phyloP scores from a whole-genome alignment of 2,888 invertebrate species.

The Ormyrus labotus region DNA sequence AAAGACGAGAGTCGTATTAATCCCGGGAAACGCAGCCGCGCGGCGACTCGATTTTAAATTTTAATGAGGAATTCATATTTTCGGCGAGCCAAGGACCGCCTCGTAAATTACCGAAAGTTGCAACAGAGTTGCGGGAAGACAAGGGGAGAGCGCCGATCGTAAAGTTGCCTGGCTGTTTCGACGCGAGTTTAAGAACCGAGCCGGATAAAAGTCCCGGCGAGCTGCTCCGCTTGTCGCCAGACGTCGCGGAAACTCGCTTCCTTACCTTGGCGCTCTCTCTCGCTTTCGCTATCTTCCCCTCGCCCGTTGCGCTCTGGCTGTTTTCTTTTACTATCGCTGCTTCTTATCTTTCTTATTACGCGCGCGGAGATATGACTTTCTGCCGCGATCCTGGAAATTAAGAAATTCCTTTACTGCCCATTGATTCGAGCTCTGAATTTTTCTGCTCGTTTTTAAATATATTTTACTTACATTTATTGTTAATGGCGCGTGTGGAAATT shows the following conservation, averaged over 20 bases:
- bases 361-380: no score
- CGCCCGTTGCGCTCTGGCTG: neutral
- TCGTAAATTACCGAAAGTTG: conserved; percentile 53
- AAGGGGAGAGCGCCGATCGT: conserved; percentile 29
- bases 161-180: conserved; percentile 51
- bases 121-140: neutral
- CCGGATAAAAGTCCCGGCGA: conserved; percentile 50
- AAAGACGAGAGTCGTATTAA: conserved; percentile 23
- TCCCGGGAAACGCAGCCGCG: neutral
- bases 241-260: conserved; percentile 35
- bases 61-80: conserved; percentile 53
- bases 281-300: neutral
- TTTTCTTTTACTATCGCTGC: conserved; percentile 13
- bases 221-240: conserved; percentile 16
- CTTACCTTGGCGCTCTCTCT: neutral
- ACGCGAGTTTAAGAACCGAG: conserved; percentile 47
- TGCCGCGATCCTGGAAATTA: no score
- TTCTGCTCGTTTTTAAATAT: neutral
- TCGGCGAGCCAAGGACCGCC: conserved; percentile 24
- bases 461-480: neutral
- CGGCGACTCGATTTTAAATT: conserved; percentile 47
- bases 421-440: neutral
- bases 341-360: conserved; percentile 12
- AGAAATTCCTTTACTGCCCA: neutral
- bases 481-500: no score